phyloP scores from a whole-genome alignment of 2,888 invertebrate species.

The Nezara viridula region DNA sequence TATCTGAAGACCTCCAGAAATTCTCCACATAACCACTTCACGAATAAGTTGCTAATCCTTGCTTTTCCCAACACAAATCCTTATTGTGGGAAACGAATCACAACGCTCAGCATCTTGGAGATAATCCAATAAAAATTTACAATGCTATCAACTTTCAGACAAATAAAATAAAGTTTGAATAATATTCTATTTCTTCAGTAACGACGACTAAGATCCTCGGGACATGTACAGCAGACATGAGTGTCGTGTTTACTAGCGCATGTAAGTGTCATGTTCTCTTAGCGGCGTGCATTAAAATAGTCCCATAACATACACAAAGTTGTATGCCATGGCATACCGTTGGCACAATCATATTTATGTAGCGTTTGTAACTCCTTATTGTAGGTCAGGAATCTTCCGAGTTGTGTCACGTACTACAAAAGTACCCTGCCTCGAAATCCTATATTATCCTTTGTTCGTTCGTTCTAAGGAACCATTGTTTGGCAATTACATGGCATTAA shows the following conservation, averaged over 20 bases:
- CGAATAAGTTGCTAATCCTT: no score
- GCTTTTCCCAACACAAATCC: neutral
- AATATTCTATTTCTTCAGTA: neutral
- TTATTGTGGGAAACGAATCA: neutral
- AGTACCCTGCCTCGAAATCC: neutral
- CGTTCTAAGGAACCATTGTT: neutral
- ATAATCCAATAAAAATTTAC: neutral
- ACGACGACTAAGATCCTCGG: neutral
- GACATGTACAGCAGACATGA: neutral
- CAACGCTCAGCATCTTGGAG: neutral
- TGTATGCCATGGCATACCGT: neutral
- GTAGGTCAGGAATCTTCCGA: neutral
- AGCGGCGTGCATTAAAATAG: conserved; percentile 21
- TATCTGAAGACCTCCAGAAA: no score
- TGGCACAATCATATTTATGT: conserved; percentile 7
- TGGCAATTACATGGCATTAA: neutral
- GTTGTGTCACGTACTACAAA: neutral
- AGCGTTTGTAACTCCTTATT: neutral
- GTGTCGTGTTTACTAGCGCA: conserved; percentile 49
- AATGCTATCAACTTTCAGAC: neutral
- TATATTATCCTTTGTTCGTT: neutral
- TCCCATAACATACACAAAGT: conserved; percentile 33
- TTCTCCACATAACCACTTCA: no score
- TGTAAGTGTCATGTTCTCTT: neutral
- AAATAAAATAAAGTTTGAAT: neutral